Evolutionary conservation across 2,888 invertebrate genomes (phyloP), one percentile per base, ranked within the genome.

Genomic region (Hipparchia sbordonii): DNA sequence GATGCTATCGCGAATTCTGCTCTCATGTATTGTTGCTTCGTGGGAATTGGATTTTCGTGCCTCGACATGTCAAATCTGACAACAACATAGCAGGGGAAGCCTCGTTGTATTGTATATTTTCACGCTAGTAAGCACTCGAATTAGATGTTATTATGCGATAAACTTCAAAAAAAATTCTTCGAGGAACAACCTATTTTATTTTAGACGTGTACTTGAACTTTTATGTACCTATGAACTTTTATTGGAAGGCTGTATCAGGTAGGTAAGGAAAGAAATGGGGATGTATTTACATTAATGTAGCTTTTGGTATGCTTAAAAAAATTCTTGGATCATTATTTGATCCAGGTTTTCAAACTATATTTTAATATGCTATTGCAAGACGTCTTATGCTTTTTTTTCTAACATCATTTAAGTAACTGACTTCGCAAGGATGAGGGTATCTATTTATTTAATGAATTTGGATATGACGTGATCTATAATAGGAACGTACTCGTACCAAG

Each of bases 1-100:
- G 91, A 93, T 92, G 82, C 85, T 92, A 92, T 93, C 91, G 83
- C 80, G 78, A 82, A 81, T 77, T 75, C 73, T 76, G 80, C 79
- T 79, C 77, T 75, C 73, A 72, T 78, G 82, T 80, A 85, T 87
- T 85, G 85, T 86, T 84, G 83, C 84, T 82, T 82, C 82, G 82
- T 82, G 84, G 85, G 86, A 88, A 85, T 86, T 85, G 84, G 82
- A 85, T 88, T 87, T 84, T 84, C 39, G 82, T 84, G 82, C 78
- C 78, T 75, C 77, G 76, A 77, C 79, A 78, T 81, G 82, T 82
- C 83, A 81, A 79, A 83, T 81, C 78, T 81, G 80, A 80, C 78
- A 80, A 78, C 78, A 76, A 80, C 80, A 70, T 75, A 76, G 73
- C n/a, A 62, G 70, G 69, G 71, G 51, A 54, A 13, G 65, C 59